A percentile compares a stretch with the other conserved stretches of the same genome.
phyloP scores from a whole-genome alignment of 2,113 vertebrate species.

The Bolborhynchus lineola region DNA sequence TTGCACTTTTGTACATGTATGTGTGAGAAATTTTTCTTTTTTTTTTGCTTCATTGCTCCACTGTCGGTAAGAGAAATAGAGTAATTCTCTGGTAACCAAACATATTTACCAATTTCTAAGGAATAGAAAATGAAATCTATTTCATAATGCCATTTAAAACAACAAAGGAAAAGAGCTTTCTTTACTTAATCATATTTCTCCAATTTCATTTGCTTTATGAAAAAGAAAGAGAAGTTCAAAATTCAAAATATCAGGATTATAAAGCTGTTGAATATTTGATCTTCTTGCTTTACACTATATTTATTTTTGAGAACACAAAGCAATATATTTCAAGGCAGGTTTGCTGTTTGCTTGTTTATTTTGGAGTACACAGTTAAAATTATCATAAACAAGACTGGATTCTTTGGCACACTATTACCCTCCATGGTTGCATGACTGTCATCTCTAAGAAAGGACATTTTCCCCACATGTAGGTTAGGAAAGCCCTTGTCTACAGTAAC shows the following conservation, averaged over 20 bases:
- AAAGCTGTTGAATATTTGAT: not conserved
- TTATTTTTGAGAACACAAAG: not conserved
- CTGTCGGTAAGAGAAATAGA: not conserved
- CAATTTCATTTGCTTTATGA: not conserved
- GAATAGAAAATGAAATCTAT: not conserved
- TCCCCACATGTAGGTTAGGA: not conserved
- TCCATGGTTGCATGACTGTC: not conserved
- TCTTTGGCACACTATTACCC: not conserved
- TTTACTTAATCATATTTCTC: not conserved
- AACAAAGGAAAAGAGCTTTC: not conserved
- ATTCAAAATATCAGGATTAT: not conserved
- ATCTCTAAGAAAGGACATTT: not conserved
- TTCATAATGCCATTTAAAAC: not conserved
- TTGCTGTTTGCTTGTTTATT: not conserved
- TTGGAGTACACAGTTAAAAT: not conserved
- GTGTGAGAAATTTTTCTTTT: not conserved
- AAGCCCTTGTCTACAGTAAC: not conserved
- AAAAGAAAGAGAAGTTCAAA: not conserved
- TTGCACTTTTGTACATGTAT: not conserved
- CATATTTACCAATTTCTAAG: not conserved
- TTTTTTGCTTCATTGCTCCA: not conserved
- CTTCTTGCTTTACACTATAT: not conserved
- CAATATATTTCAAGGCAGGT: not conserved
- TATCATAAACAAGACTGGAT: not conserved
- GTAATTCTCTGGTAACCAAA: not conserved